These are phyloP conservation scores for Stenolophus ochropezus DNA, from an alignment of 2,888 invertebrate genomes.

Conservation along the genomic window DNA sequence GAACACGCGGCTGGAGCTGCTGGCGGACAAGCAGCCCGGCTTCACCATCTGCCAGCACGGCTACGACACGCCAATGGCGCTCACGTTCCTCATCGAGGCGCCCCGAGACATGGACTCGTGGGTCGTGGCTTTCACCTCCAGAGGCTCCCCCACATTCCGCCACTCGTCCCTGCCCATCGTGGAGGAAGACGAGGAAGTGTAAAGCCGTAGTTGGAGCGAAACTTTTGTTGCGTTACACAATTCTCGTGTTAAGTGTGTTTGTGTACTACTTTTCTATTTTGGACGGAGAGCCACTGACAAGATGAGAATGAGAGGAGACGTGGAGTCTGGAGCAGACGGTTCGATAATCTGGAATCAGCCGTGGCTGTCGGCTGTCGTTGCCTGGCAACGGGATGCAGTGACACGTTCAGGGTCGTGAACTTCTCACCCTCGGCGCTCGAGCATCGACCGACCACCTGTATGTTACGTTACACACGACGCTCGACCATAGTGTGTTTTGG, in stretches of 20 bases:
- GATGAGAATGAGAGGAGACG: neutral
- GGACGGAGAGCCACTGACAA: neutral
- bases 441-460: slow-evolving; percentile 46
- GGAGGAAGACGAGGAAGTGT: slow-evolving; percentile 77
- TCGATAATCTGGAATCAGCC: slow-evolving; percentile 64
- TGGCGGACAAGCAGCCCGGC: slow-evolving; percentile 72
- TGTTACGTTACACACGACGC: neutral
- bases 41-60: slow-evolving; percentile 78
- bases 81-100: slow-evolving; percentile 77
- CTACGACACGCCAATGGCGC: slow-evolving; percentile 78
- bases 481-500: slow-evolving; percentile 5
- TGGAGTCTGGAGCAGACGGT: slow-evolving; percentile 62
- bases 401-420: slow-evolving; percentile 60
- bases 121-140: slow-evolving; percentile 77
- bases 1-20: slow-evolving; percentile 77
- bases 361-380: slow-evolving; percentile 63
- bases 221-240: slow-evolving; percentile 56
- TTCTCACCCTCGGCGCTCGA: slow-evolving; percentile 50
- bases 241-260: slow-evolving; percentile 54
- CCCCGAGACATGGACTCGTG: slow-evolving; percentile 78
- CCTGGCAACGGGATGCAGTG: slow-evolving; percentile 63
- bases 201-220: slow-evolving; percentile 62
- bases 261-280: slow-evolving; percentile 53
- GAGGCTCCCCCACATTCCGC: slow-evolving; percentile 72
- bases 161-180: slow-evolving; percentile 78